A percentile compares a stretch with the other conserved stretches of the same genome.
Evolutionary conservation across 2,113 vertebrate species (phyloP).

Genomic region (Istiophorus platypterus): DNA sequence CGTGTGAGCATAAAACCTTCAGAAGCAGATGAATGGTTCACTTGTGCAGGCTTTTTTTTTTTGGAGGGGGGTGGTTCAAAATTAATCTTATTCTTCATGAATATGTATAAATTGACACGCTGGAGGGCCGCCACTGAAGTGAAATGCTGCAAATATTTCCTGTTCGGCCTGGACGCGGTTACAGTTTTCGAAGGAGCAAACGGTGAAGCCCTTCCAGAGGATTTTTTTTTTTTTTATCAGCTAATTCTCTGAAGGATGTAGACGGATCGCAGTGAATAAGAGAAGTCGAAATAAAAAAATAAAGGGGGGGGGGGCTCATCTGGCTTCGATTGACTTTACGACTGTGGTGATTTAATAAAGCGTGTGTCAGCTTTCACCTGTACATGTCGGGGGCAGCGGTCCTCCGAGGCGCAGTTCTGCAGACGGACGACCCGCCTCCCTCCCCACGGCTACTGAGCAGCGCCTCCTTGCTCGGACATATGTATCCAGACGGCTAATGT

Average conservation of each 20-base stretch:
- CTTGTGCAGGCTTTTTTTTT: not conserved
- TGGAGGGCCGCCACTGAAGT: not conserved
- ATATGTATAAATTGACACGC: not conserved
- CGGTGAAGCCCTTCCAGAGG: slow-evolving; percentile 11
- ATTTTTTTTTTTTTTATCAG: slow-evolving; percentile 36
- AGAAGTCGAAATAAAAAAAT: slow-evolving; percentile 28
- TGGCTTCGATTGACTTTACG: slow-evolving; percentile 68
- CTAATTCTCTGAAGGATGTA: slow-evolving; percentile 2
- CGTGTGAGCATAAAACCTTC: slow-evolving; percentile 6
- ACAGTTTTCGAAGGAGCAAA: not conserved
- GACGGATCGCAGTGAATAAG: not conserved
- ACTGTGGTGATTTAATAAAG: slow-evolving; percentile 65
- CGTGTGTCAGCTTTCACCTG: slow-evolving; percentile 74
- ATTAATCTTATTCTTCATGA: not conserved
- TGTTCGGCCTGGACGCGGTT: slow-evolving; percentile 6
- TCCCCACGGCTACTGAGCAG: slow-evolving; percentile 64
- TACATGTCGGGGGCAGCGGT: slow-evolving; percentile 36
- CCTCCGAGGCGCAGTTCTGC: slow-evolving; percentile 42
- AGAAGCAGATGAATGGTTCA: not conserved
- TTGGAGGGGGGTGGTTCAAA: too few species aligned
- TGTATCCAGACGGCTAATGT: not conserved
- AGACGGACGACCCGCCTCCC: slow-evolving; percentile 78
- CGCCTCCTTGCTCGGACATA: slow-evolving; percentile 46
- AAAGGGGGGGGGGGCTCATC: too few species aligned
- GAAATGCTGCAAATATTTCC: slow-evolving; percentile 16